Base-by-base conservation (phyloP, 1,140 invertebrate genomes). In the Drosophila chauvacae region DNA sequence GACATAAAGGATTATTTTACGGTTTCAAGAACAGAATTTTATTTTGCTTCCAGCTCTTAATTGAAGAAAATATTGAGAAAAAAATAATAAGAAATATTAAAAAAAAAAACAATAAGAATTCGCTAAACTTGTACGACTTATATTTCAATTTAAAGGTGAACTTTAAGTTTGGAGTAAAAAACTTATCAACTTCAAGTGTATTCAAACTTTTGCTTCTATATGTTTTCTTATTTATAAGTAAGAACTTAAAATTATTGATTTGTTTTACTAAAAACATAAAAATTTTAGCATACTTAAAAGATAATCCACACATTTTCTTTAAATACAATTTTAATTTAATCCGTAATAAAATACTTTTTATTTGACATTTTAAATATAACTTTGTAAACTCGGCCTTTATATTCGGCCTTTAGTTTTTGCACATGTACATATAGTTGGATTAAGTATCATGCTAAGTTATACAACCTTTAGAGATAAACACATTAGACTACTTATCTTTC, bases 391-490 rank as follows among this genome's bases (percentile, higher is more conserved):
- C 23, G 23, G 23, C 23, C 23, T 23, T 23, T 23, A 23, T n/a
- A 4, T 14, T 18, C 10, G 26, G 48, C 30, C 28, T 7, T 30
- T 51, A 11, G 28, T 16, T 37, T 62, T 47, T 5, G 33, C 62
- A 61, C 56, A 65, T 35, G 20, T 35, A 20, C 20, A 20, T 20
- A n/a, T 53, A 53, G 50, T 35, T 6, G 41, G 62, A 37, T n/a
- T 42, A 65, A 16, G 26, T 11, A 20, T 28, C 39, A 14, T 14
- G 58, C 59, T 13, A 20, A 35, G 42, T 68, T 65, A 33, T 42
- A 65, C 23, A 65, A 65, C 57, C 56, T 45, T 35, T 45, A 18
- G 41, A 62, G 57, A 53, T 48, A 48, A 48, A 48, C 4, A 4
- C 14, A n/a, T 10, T 28, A 28, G 41, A 11, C 18, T 23, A 30